These are phyloP conservation scores for Etheostoma spectabile DNA, from an alignment of 2,113 vertebrate species.

Conservation along the genomic window DNA sequence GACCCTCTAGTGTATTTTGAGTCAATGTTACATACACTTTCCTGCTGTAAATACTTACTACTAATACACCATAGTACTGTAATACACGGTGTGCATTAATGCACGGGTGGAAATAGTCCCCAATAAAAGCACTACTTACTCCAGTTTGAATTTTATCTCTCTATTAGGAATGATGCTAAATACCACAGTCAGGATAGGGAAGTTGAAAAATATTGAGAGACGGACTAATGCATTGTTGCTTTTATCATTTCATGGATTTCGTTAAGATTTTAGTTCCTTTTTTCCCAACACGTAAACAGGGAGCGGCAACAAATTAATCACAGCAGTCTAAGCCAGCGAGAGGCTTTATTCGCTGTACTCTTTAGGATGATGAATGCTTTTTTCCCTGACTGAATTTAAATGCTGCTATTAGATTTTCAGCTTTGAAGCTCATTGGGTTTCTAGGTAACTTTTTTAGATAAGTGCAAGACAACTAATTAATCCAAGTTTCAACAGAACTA, in stretches of 20 bases:
- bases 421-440: conserved; percentile 2
- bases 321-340: conserved; percentile 24
- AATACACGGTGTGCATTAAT: not conserved
- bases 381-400: conserved; percentile 21
- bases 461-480: not conserved
- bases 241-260: not conserved
- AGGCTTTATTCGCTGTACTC: conserved; percentile 10
- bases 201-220: not conserved
- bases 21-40: no score
- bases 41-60: not conserved
- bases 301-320: conserved; percentile 15
- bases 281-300: not conserved
- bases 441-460: not conserved
- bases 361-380: conserved; percentile 16
- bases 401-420: not conserved
- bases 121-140: not conserved
- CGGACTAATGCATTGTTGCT: not conserved
- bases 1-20: no score
- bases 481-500: conserved; percentile 1
- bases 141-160: not conserved
- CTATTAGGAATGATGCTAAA: no score
- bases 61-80: no score
- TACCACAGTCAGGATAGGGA: not conserved
- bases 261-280: not conserved
- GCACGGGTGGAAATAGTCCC: not conserved